Conservation (phyloP, 2,888 invertebrate species). For the Microctonus hyperodae region DNA sequence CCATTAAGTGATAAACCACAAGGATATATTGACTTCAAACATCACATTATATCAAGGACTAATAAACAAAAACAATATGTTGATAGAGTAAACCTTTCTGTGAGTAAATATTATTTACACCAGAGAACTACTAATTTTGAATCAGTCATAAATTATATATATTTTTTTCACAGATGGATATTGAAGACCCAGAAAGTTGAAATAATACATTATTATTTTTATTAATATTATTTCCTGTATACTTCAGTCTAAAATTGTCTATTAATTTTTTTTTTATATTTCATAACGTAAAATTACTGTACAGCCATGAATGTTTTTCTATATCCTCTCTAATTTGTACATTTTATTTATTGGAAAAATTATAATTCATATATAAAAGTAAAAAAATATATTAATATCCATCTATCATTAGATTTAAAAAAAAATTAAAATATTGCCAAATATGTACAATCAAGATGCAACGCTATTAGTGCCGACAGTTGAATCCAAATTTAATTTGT, state of each 20-base stretch:
- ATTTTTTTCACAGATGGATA: conserved; percentile 41
- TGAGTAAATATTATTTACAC: conserved; percentile 2
- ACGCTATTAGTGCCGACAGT: background rate
- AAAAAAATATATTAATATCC: conserved; percentile 9
- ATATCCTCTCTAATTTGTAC: too few relatives aligned
- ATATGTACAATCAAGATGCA: too few relatives aligned
- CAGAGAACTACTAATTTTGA: background rate
- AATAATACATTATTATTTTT: too few relatives aligned
- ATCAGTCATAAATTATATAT: background rate
- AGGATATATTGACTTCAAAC: conserved; percentile 52
- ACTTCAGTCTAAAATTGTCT: background rate
- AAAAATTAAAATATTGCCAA: too few relatives aligned
- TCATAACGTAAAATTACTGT: too few relatives aligned
- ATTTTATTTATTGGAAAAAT: too few relatives aligned
- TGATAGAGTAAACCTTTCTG: background rate
- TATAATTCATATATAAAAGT: too few relatives aligned
- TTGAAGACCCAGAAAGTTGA: conserved; percentile 31
- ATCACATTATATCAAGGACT: conserved; percentile 42
- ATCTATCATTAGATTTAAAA: background rate
- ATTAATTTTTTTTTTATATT: background rate
- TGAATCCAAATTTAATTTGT: conserved; percentile 42
- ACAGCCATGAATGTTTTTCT: too few relatives aligned
- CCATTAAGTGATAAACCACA: conserved; percentile 51
- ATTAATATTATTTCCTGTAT: too few relatives aligned
- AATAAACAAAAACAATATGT: conserved; percentile 26